Percentiles rank a stretch among this genome's conserved stretches.
Evolutionary conservation across 1,140 invertebrate species (phyloP).

Genomic region (Chlorops oryzae): DNA sequence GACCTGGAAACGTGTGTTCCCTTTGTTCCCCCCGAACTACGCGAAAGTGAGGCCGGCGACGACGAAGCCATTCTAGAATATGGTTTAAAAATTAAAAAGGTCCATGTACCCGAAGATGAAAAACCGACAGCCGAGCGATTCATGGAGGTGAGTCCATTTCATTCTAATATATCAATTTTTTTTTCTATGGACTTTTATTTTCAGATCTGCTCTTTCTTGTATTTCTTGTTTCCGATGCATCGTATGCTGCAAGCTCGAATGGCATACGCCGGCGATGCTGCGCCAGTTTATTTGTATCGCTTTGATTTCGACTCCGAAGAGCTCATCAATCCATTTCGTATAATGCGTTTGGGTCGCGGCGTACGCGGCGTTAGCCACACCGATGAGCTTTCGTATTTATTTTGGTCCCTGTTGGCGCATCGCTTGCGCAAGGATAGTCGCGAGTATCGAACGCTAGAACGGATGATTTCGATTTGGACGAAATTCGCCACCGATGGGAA

Average conservation of each 20-base stretch:
- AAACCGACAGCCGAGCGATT: constrained; percentile 30
- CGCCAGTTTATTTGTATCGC: constrained; percentile 49
- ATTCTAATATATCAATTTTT: not conserved
- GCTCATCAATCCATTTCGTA: constrained; percentile 29
- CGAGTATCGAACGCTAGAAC: constrained; percentile 43
- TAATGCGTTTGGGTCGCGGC: constrained; percentile 45
- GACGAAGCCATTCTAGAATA: constrained; percentile 20
- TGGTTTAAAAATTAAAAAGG: constrained; percentile 22
- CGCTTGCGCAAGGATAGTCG: constrained; percentile 41
- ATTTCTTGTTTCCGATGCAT: constrained; percentile 46
- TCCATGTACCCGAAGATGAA: constrained; percentile 28
- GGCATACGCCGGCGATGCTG: constrained; percentile 31
- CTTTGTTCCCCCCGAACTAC: constrained; percentile 32
- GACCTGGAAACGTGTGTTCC: constrained; percentile 25
- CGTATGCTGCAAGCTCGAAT: constrained; percentile 37
- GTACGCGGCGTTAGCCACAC: constrained; percentile 52
- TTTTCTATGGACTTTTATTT: not conserved
- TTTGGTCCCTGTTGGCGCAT: constrained; percentile 48
- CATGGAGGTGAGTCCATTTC: constrained; percentile 30
- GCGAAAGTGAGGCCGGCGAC: constrained; percentile 10
- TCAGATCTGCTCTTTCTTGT: constrained; percentile 34
- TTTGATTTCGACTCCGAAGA: constrained; percentile 47
- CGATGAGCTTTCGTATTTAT: constrained; percentile 60
- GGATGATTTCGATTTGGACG: constrained; percentile 46
- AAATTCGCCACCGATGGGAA: constrained; percentile 48